phyloP scores from a whole-genome alignment of 2,888 invertebrate genomes.

The Leucania comma region DNA sequence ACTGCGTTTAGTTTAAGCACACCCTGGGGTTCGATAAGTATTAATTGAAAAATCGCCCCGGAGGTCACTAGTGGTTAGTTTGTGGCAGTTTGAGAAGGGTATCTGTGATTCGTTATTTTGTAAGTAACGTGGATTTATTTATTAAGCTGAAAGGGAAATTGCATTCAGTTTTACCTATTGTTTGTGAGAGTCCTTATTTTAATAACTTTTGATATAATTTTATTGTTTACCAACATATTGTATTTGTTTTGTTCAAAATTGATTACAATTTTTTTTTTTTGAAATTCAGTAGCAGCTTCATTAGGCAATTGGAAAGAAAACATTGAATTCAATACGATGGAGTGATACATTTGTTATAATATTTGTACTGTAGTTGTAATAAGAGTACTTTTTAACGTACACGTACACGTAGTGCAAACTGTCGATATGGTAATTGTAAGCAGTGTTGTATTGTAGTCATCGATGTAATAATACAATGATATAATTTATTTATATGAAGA shows the following conservation, averaged over 20 bases:
- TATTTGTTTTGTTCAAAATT: slow-evolving; percentile 41
- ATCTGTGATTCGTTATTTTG: slow-evolving; percentile 88
- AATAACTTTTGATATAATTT: slow-evolving; percentile 51
- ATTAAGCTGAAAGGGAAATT: slow-evolving; percentile 72
- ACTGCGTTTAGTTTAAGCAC: slow-evolving; percentile 86
- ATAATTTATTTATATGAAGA: slow-evolving; percentile 58
- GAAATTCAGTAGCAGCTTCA: slow-evolving; percentile 34
- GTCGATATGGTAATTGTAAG: slow-evolving; percentile 78
- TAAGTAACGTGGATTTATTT: slow-evolving; percentile 82
- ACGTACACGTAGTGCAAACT: slow-evolving; percentile 74
- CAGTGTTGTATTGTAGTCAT: slow-evolving; percentile 72
- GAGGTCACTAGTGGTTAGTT: slow-evolving; percentile 65
- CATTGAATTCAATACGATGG: slow-evolving; percentile 52
- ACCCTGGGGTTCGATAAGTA: slow-evolving; percentile 64
- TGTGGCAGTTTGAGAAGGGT: slow-evolving; percentile 82
- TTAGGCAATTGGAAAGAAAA: slow-evolving; percentile 42
- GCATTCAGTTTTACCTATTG: slow-evolving; percentile 58
- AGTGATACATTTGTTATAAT: slow-evolving; percentile 49
- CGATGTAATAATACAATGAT: slow-evolving; percentile 66
- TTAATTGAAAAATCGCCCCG: slow-evolving; percentile 60
- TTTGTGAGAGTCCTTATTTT: slow-evolving; percentile 65
- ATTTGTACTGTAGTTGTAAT: slow-evolving; percentile 68
- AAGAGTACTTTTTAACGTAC: slow-evolving; percentile 69
- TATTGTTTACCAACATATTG: slow-evolving; percentile 48
- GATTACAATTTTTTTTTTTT: slow-evolving; percentile 14